Evolutionary conservation across 2,888 invertebrate genomes (phyloP).

Genomic region (Carcina quercana): DNA sequence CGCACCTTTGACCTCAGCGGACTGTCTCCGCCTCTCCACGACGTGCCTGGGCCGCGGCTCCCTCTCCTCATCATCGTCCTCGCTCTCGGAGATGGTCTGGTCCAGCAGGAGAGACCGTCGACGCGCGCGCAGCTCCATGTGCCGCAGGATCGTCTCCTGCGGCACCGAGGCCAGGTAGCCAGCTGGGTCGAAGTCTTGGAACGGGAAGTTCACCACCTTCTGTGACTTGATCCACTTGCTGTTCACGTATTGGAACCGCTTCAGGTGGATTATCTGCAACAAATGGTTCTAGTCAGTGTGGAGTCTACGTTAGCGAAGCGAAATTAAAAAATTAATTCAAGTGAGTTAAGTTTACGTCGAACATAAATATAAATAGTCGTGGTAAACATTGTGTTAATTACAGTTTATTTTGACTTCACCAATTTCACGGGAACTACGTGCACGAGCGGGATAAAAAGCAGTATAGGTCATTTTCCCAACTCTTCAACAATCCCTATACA

Average conservation of each 20-base stretch:
- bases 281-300: too few species aligned
- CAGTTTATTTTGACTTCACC: not conserved
- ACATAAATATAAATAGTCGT: too few species aligned
- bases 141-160: conserved; percentile 81
- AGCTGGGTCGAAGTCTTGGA: conserved; percentile 89
- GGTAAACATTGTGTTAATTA: too few species aligned
- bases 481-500: too few species aligned
- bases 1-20: conserved; percentile 11
- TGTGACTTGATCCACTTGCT: conserved; percentile 96
- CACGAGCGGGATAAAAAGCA: too few species aligned
- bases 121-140: conserved; percentile 65
- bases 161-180: conserved; percentile 89
- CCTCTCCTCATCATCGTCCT: conserved; percentile 17
- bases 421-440: too few species aligned
- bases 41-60: conserved; percentile 2
- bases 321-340: too few species aligned
- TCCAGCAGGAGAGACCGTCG: conserved; percentile 18
- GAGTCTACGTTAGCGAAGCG: too few species aligned
- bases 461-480: too few species aligned
- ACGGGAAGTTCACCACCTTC: conserved; percentile 93
- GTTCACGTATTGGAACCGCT: conserved; percentile 93
- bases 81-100: conserved; percentile 39
- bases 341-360: too few species aligned
- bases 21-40: conserved; percentile 11
- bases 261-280: conserved; percentile 89